phyloP scores from a whole-genome alignment of 2,113 vertebrate genomes.

The Prinia subflava region DNA sequence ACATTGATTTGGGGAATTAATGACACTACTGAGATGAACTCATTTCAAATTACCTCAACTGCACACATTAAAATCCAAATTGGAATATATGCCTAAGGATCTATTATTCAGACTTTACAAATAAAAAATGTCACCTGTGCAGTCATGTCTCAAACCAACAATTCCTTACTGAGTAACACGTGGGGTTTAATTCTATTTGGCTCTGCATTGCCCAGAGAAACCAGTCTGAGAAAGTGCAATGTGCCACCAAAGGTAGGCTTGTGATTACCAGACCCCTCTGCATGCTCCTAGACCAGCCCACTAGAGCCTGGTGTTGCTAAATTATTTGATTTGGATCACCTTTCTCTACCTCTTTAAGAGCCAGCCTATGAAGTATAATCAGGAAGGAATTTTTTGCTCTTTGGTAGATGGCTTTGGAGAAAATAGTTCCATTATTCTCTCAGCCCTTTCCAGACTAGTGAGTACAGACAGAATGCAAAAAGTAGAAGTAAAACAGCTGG shows the following conservation, averaged over 20 bases:
- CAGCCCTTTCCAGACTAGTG: not conserved
- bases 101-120: not conserved
- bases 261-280: not conserved
- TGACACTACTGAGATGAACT: not conserved
- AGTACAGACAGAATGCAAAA: not conserved
- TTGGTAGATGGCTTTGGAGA: not conserved
- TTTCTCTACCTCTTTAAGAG: not conserved
- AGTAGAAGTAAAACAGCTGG: not conserved
- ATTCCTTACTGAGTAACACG: not conserved
- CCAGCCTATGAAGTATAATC: not conserved
- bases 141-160: not conserved
- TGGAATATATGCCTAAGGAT: not conserved
- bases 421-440: not conserved
- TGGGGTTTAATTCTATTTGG: not conserved
- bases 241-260: not conserved
- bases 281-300: not conserved
- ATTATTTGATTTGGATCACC: not conserved
- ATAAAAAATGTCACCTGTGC: not conserved
- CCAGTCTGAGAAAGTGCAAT: not conserved
- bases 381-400: not conserved
- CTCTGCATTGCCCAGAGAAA: not conserved
- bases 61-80: not conserved
- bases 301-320: not conserved
- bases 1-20: slow-evolving; percentile 10
- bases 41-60: slow-evolving; percentile 11